Base-by-base conservation (phyloP, 1,140 invertebrate species). In the Drosophila trapezifrons region DNA sequence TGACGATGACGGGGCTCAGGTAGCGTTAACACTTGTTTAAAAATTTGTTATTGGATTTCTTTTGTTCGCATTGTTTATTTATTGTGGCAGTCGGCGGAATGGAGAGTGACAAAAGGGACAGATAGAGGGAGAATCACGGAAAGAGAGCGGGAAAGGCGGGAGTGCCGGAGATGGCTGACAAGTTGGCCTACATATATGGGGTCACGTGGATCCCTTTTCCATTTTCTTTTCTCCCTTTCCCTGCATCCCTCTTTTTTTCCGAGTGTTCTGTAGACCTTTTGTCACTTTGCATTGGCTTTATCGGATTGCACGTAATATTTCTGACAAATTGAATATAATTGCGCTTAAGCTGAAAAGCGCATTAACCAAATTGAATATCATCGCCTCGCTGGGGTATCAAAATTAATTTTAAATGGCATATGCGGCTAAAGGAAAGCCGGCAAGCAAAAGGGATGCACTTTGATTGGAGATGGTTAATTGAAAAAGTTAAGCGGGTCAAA, bases 21-120 rank as follows among this genome's bases (percentile, higher is more conserved):
- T 87, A 78, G 76, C 74, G 69, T 87, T 87, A 89, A 87, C 84
- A 87, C 84, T 87, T 87, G 84, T 87, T 87, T 89, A 89, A 87
- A 87, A 87, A 87, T 90, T 83, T 87, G 76, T 78, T 84, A 89
- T 84, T 79, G 84, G 74, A 66, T 79, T 83, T 84, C 80, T 84
- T 87, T 84, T 76, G 72, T 57, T 74, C 69, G 62, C 63, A 45
- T 76, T 72, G 83, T 78, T 86, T 86, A 82, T 87, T 77, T 83
- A 78, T 54, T 59, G 65, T 67, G 78, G 69, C 69, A 72, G 66
- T 66, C 32, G 25, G 45, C 58, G 35, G 45, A 40, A 37, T 46
- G 60, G 54, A 46, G 38, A 52, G 60, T 57, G 64, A 32, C 52
- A 71, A 72, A 65, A 45, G 51, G 15, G 42, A 35, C 72, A 35